These are phyloP conservation scores for Drosophila ananassae DNA, from an alignment of 1,140 invertebrate species.

Conservation along the genomic window DNA sequence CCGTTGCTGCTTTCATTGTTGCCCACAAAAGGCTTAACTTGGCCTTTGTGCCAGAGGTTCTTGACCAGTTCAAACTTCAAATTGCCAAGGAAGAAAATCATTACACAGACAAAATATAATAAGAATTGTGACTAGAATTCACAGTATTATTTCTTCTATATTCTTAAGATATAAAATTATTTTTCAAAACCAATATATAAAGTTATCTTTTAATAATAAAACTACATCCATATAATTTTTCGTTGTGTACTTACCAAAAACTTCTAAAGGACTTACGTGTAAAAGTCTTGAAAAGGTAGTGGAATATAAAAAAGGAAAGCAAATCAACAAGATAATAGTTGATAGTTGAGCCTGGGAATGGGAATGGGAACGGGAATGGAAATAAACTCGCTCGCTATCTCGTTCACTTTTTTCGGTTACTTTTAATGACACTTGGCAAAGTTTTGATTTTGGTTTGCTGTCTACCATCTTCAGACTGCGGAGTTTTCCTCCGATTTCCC, in stretches of 20 bases:
- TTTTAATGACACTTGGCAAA: constrained; percentile 82
- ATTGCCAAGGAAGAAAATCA: constrained; percentile 2
- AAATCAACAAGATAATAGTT: constrained; percentile 72
- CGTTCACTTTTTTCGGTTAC: constrained; percentile 52
- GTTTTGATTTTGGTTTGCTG: constrained; percentile 71
- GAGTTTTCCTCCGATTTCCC: constrained; percentile 10
- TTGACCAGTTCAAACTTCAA: constrained; percentile 45
- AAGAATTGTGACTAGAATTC: too few species aligned
- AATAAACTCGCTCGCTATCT: constrained; percentile 48
- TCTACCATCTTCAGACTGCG: constrained; percentile 41
- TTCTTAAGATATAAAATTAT: too few species aligned
- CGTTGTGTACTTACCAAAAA: constrained; percentile 8
- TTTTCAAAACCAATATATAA: background rate
- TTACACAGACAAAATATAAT: background rate
- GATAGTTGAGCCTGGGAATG: constrained; percentile 34
- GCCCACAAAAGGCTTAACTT: constrained; percentile 66
- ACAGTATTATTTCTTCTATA: too few species aligned
- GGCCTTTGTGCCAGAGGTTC: constrained; percentile 37
- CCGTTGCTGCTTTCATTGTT: constrained; percentile 35
- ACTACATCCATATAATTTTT: background rate
- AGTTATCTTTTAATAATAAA: background rate
- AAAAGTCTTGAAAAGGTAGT: constrained; percentile 13
- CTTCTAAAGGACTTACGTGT: constrained; percentile 22
- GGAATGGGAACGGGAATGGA: constrained; percentile 41
- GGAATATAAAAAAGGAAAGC: constrained; percentile 24